These are phyloP conservation scores for Virgularia gustaviana DNA, from an alignment of 92 coral and sea anemone species.

Conservation along the genomic window DNA sequence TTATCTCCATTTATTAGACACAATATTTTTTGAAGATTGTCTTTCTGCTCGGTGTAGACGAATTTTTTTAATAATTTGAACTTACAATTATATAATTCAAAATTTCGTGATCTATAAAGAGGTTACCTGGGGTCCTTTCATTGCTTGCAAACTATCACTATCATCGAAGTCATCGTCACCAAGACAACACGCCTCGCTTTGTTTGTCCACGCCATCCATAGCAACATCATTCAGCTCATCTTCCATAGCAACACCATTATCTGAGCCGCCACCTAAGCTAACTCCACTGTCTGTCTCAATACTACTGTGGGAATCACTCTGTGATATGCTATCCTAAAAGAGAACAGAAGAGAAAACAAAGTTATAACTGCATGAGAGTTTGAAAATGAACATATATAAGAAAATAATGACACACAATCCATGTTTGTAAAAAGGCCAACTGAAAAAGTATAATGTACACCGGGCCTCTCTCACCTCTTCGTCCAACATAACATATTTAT, in stretches of 20 bases:
- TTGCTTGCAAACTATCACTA: slow-evolving; percentile 43
- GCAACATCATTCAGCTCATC: slow-evolving; percentile 67
- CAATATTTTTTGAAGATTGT: no score
- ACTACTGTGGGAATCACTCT: slow-evolving; percentile 83
- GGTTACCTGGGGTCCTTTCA: slow-evolving; percentile 45
- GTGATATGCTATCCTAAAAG: slow-evolving; percentile 62
- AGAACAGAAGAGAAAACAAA: slow-evolving; percentile 16
- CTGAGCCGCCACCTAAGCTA: slow-evolving; percentile 87
- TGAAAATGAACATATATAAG: no score
- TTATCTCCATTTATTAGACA: no score
- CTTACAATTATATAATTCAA: no score
- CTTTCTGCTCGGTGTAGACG: no score
- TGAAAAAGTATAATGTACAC: no score
- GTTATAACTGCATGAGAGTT: no score
- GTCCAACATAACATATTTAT: slow-evolving; percentile 60
- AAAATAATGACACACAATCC: neutral
- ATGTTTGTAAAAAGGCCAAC: neutral
- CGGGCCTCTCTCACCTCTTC: slow-evolving; percentile 64
- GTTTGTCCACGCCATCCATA: slow-evolving; percentile 10
- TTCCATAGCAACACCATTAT: slow-evolving; percentile 73
- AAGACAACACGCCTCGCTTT: neutral
- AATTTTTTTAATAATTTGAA: no score
- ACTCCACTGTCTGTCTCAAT: slow-evolving; percentile 99
- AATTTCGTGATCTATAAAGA: no score
- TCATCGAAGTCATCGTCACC: slow-evolving; percentile 14